These are phyloP conservation scores for Sarcophaga peregrina DNA, from an alignment of 1,140 invertebrate genomes.

Conservation along the genomic window DNA sequence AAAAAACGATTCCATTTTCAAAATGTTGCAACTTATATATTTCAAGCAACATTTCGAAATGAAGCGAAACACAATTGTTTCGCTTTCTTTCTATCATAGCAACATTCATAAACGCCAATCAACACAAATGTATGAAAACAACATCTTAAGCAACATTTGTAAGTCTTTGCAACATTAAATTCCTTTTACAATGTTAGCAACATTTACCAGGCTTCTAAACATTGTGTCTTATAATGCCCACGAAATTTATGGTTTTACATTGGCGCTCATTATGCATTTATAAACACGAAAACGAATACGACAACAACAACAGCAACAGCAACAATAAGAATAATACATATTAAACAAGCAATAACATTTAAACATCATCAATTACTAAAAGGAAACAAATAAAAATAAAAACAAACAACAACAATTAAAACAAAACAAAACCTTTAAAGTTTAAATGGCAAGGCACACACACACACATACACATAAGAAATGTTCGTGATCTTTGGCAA, in stretches of 20 bases:
- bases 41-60: too few relatives aligned
- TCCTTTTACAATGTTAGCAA: too few relatives aligned
- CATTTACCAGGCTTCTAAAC: not conserved
- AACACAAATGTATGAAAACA: too few relatives aligned
- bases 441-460: too few relatives aligned
- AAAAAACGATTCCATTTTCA: too few relatives aligned
- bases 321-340: not conserved
- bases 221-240: not conserved
- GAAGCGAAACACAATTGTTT: too few relatives aligned
- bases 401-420: not conserved
- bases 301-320: not conserved
- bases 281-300: not conserved
- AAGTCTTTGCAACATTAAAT: too few relatives aligned
- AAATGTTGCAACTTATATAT: too few relatives aligned
- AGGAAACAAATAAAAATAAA: not conserved
- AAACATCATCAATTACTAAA: constrained; percentile 1
- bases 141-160: too few relatives aligned
- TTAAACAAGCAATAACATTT: not conserved
- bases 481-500: not conserved
- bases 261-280: not conserved
- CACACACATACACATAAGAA: too few relatives aligned
- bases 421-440: not conserved
- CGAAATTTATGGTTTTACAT: not conserved
- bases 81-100: too few relatives aligned
- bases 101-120: too few relatives aligned